Base-by-base conservation (phyloP, 2,888 invertebrate genomes). In the Stenurella melanura region DNA sequence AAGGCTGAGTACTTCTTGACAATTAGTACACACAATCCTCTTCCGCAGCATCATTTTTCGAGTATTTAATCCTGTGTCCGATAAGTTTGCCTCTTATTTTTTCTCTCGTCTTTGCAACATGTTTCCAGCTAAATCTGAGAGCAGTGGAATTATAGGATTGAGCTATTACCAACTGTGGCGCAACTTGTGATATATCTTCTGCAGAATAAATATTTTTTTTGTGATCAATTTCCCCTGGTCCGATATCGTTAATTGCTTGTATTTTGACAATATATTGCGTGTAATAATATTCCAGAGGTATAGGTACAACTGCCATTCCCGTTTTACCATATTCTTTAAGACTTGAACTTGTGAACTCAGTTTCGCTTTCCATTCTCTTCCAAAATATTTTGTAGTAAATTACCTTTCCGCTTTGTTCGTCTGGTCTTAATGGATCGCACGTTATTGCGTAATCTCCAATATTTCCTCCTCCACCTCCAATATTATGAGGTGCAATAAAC, bases 61-160 rank as follows among this genome's bases (percentile, higher is more conserved):
- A 98, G 87, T 98, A 98, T 88, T 98, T 97, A 78, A 98, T 92
- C 87, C 98, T 94, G 88, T 98, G 97, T 0, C 98, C 98, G 80
- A 97, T 96, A 18, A 98, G 92, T 89, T 95, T 96, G 81, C 98
- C 98, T 80, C 96, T 93, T 70, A 98, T 92, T 83, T 93, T 93
- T 81, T 96, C 96, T 21, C 97, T 92, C 0, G 94, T 95, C 87
- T 96, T 93, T 73, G 95, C 94, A 58, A 98, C 95, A 0, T 97
- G 95, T 61, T 92, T 90, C 98, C 98, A 99, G 15, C 95, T 95
- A 0, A 98, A 96, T 86, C 96, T 96, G 77, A 99, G 91, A 17
- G 98, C 94, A 0, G 99, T 98, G 0, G 98, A 96, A 90, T 99
- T 99, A 89, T 92, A 97, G 0, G 96, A 94, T 18, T 92, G 88